phyloP scores from a whole-genome alignment of 2,797 vertebrate species.

The Parauchenoglanis ngamensis region DNA sequence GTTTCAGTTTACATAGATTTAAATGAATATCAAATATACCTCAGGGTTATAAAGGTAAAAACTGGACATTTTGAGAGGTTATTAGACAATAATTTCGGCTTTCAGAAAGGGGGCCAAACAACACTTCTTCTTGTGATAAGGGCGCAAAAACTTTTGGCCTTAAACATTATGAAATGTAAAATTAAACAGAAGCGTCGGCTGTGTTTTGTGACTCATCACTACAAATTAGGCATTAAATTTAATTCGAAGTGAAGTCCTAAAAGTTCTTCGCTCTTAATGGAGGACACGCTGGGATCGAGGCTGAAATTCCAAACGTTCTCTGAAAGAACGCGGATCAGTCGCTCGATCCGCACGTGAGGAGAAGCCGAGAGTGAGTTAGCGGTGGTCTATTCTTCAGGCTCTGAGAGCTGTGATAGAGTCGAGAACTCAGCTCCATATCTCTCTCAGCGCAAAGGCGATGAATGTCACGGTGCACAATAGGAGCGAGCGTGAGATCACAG shows the following conservation, averaged over 20 bases:
- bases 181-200: not conserved
- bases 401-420: not conserved
- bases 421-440: not conserved
- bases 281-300: not conserved
- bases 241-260: not conserved
- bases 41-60: not conserved
- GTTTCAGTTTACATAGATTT: not conserved
- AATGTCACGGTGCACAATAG: slow-evolving; percentile 29
- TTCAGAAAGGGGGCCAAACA: not conserved
- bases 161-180: not conserved
- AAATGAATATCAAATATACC: not conserved
- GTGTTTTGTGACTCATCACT: not conserved
- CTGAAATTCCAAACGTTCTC: not conserved
- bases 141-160: not conserved
- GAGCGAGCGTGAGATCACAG: slow-evolving; percentile 42
- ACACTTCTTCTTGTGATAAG: not conserved
- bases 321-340: not conserved
- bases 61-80: no score
- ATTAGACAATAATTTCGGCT: not conserved
- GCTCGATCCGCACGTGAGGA: not conserved
- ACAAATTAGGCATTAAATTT: not conserved
- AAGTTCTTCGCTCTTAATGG: not conserved
- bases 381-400: not conserved
- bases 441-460: not conserved
- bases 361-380: not conserved